A percentile compares a stretch with the other conserved stretches of the same genome.
phyloP scores from a whole-genome alignment of 2,113 vertebrate genomes.

The Megaceryle maxima region DNA sequence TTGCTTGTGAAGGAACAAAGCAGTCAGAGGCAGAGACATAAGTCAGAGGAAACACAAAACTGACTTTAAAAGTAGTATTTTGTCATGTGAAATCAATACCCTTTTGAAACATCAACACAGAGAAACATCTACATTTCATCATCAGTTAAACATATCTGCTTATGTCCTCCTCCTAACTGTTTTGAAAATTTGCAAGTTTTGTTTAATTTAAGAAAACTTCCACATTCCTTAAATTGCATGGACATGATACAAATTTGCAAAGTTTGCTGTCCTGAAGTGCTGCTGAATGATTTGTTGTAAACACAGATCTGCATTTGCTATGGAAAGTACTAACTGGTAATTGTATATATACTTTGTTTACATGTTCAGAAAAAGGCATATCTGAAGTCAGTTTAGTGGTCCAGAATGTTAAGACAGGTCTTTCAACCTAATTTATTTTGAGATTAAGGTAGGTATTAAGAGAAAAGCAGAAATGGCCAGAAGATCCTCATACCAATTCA shows the following conservation, averaged over 20 bases:
- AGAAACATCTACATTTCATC: neutral
- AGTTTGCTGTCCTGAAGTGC: neutral
- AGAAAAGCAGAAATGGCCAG: neutral
- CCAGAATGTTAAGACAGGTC: neutral
- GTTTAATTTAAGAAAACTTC: neutral
- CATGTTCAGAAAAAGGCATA: neutral
- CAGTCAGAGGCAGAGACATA: neutral
- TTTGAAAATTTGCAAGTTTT: neutral
- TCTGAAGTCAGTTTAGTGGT: neutral
- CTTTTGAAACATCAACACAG: neutral
- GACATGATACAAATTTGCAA: neutral
- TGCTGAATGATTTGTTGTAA: neutral
- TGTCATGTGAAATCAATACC: neutral
- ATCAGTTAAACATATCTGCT: neutral
- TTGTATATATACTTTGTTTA: neutral
- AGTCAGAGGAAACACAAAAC: neutral
- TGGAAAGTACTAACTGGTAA: neutral
- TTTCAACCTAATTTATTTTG: neutral
- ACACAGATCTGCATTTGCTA: neutral
- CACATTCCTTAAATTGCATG: neutral
- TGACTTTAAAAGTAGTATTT: neutral
- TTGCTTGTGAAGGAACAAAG: neutral
- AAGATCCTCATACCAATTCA: neutral
- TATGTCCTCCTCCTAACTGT: neutral
- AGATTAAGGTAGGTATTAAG: neutral